These are phyloP conservation scores for Tragulus kanchil DNA, from an alignment of 2,113 vertebrate genomes.

Conservation along the genomic window DNA sequence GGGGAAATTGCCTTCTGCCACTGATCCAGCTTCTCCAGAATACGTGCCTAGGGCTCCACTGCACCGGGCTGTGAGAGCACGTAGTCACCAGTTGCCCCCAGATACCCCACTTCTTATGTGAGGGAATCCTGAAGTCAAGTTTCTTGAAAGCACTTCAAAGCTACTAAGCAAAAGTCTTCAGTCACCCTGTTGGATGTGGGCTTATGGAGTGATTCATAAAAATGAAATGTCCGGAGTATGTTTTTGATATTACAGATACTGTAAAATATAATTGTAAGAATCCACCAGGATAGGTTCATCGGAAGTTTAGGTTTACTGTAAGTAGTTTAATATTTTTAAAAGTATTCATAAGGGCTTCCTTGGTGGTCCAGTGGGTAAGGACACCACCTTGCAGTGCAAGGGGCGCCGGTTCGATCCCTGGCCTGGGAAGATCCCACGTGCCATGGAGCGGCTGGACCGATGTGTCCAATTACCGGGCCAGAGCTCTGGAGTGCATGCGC, in stretches of 20 bases:
- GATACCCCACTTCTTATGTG: background rate
- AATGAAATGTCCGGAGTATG: background rate
- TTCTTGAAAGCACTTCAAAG: background rate
- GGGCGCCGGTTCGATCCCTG: too few relatives aligned
- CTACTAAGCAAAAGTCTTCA: background rate
- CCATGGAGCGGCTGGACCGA: too few relatives aligned
- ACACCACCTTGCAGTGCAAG: too few relatives aligned
- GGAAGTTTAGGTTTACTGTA: slow-evolving; percentile 83
- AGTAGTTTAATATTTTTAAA: slow-evolving; percentile 83
- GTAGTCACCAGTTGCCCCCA: background rate
- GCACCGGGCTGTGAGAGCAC: background rate
- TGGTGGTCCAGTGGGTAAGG: too few relatives aligned
- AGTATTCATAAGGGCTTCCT: slow-evolving; percentile 75
- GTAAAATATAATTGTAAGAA: slow-evolving; percentile 39
- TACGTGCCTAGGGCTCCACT: too few relatives aligned
- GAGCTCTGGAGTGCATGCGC: too few relatives aligned
- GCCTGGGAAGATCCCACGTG: too few relatives aligned
- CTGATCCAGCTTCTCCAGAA: background rate
- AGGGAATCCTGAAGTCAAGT: background rate
- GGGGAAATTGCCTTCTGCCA: background rate
- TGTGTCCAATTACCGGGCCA: too few relatives aligned
- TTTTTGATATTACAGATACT: slow-evolving; percentile 33
- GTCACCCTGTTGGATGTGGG: background rate
- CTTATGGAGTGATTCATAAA: background rate
- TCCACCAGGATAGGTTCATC: slow-evolving; percentile 81